Evolutionary conservation across 2,113 vertebrate genomes (phyloP).

Genomic region (Platichthys flesus): DNA sequence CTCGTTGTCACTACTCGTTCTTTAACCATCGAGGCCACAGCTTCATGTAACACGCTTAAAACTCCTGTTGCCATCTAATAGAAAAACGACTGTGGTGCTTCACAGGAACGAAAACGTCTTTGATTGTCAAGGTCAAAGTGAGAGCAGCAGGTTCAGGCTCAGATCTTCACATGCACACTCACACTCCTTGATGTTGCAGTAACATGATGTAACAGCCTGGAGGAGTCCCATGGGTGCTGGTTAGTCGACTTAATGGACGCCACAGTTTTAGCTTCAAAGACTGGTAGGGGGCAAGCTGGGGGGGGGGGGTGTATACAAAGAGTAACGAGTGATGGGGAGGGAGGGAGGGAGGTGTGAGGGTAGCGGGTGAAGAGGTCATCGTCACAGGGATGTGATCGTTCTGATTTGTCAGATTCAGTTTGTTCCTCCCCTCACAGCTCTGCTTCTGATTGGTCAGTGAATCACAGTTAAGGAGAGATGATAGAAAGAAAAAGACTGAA

Average conservation of each 20-base stretch:
- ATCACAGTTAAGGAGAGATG: background rate
- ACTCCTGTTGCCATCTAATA: no score
- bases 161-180: conserved; percentile 28
- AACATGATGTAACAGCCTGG: conserved; percentile 51
- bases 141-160: conserved; percentile 65
- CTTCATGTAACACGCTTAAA: no score
- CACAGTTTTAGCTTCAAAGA: conserved; percentile 66
- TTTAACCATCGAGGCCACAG: no score
- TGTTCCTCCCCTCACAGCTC: background rate
- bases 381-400: background rate
- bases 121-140: conserved; percentile 66
- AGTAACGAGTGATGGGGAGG: conserved; percentile 1
- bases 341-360: conserved; percentile 32
- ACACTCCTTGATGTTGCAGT: conserved; percentile 64
- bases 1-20: no score
- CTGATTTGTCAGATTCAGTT: background rate
- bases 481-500: no score
- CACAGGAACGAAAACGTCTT: conserved; percentile 58
- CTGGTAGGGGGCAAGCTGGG: background rate
- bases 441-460: background rate
- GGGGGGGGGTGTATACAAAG: background rate
- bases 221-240: conserved; percentile 57
- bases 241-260: conserved; percentile 56
- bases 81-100: conserved; percentile 13
- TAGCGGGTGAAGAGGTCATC: conserved; percentile 35